Evolutionary conservation across 2,888 invertebrate genomes (phyloP).

Genomic region (Drymonia ruficornis): DNA sequence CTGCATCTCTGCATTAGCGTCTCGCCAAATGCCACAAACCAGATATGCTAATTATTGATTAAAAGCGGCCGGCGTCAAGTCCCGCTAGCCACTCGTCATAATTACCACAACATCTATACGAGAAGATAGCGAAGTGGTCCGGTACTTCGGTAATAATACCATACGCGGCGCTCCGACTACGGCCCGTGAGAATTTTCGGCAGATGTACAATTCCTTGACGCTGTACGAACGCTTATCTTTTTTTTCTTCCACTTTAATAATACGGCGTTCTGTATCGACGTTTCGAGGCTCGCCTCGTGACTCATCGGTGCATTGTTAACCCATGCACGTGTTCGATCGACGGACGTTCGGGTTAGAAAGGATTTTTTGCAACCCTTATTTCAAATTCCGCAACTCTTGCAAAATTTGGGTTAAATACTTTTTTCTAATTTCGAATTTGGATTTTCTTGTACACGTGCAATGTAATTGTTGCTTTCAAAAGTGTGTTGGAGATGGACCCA

Average conservation of each 20-base stretch:
- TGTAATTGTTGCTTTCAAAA: slow-evolving; percentile 39
- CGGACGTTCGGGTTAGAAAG: slow-evolving; percentile 80
- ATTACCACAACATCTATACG: slow-evolving; percentile 68
- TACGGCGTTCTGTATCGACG: slow-evolving; percentile 72
- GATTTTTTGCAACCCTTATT: slow-evolving; percentile 83
- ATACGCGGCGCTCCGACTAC: slow-evolving; percentile 58
- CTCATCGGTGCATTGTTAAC: slow-evolving; percentile 76
- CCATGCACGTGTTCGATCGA: slow-evolving; percentile 76
- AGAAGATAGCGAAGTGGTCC: slow-evolving; percentile 68
- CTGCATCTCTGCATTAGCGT: slow-evolving; percentile 43
- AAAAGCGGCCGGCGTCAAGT: slow-evolving; percentile 62
- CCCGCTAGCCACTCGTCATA: slow-evolving; percentile 80
- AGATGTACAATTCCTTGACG: slow-evolving; percentile 84
- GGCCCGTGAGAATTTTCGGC: slow-evolving; percentile 85
- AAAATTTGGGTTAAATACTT: slow-evolving; percentile 77
- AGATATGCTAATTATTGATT: slow-evolving; percentile 78
- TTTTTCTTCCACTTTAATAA: slow-evolving; percentile 74
- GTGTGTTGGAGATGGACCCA: slow-evolving; percentile 30
- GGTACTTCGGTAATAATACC: slow-evolving; percentile 78
- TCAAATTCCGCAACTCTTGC: slow-evolving; percentile 83
- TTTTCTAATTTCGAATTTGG: slow-evolving; percentile 54
- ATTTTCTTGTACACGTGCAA: slow-evolving; percentile 56
- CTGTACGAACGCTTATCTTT: slow-evolving; percentile 79
- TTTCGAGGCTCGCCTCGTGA: slow-evolving; percentile 67
- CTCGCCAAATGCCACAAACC: slow-evolving; percentile 56